Percentiles rank a stretch among this genome's conserved stretches.
Conservation (phyloP, 2,113 vertebrate species). For the Noctilio leporinus region DNA sequence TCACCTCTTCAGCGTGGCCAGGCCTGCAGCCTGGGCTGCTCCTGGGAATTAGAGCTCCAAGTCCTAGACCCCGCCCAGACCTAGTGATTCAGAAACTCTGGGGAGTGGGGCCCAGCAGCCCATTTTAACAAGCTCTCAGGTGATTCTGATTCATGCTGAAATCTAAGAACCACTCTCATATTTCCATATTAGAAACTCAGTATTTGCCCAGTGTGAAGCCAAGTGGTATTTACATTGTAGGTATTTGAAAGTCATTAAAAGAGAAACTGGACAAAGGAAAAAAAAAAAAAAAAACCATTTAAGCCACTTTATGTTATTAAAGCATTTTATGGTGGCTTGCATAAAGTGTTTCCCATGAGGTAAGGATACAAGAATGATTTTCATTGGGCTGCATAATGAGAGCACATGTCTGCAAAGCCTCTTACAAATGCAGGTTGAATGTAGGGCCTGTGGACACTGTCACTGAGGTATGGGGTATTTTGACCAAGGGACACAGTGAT, state of each 20-base stretch:
- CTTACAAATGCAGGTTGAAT: neutral
- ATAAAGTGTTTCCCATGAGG: neutral
- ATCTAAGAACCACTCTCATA: neutral
- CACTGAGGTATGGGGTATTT: no score
- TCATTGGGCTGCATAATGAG: neutral
- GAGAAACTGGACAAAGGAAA: neutral
- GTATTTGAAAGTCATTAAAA: slow-evolving; percentile 9
- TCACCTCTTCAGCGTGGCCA: fast-evolving
- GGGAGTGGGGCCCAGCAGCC: neutral
- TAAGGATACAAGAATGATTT: neutral
- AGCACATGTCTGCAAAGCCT: neutral
- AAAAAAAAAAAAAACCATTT: neutral
- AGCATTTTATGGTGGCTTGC: neutral
- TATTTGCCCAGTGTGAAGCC: neutral
- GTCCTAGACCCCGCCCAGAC: neutral
- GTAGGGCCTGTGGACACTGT: neutral
- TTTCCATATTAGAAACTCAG: neutral
- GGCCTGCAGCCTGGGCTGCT: neutral
- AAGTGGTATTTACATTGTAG: neutral
- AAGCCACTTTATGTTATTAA: no score
- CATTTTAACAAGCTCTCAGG: neutral
- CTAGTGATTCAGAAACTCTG: neutral
- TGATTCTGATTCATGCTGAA: neutral
- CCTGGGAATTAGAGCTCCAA: neutral
- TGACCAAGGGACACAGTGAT: neutral